phyloP scores from a whole-genome alignment of 2,797 vertebrate genomes.

The Sebastes vulpes region DNA sequence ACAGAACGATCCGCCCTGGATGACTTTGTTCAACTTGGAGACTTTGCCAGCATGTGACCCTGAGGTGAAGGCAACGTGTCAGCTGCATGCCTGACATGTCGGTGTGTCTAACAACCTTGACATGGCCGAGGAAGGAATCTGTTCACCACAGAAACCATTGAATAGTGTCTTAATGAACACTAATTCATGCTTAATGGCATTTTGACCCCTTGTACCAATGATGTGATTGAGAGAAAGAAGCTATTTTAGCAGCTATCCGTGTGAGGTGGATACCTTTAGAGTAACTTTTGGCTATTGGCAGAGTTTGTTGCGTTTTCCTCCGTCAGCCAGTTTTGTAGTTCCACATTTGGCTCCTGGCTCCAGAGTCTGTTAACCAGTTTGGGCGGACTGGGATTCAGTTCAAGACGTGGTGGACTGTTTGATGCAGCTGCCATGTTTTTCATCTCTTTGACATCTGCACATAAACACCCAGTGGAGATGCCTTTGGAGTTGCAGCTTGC shows the following conservation, averaged over 20 bases:
- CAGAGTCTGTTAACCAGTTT: background rate
- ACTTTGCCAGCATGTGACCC: background rate
- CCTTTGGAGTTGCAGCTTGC: background rate
- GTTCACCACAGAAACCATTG: background rate
- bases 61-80: background rate
- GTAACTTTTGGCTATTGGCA: background rate
- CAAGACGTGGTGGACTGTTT: background rate
- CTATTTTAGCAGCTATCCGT: background rate
- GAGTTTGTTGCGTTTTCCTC: background rate
- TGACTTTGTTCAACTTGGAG: background rate
- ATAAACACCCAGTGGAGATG: background rate
- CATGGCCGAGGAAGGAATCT: background rate
- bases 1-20: background rate
- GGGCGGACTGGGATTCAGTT: background rate
- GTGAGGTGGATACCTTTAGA: background rate
- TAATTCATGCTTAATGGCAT: background rate
- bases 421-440: background rate
- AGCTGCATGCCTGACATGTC: background rate
- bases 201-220: background rate
- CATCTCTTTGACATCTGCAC: background rate
- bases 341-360: background rate
- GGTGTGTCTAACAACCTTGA: background rate
- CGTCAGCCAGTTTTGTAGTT: background rate
- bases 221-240: background rate
- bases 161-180: background rate